phyloP scores from a whole-genome alignment of 2,797 vertebrate species.

The Liasis olivaceus region DNA sequence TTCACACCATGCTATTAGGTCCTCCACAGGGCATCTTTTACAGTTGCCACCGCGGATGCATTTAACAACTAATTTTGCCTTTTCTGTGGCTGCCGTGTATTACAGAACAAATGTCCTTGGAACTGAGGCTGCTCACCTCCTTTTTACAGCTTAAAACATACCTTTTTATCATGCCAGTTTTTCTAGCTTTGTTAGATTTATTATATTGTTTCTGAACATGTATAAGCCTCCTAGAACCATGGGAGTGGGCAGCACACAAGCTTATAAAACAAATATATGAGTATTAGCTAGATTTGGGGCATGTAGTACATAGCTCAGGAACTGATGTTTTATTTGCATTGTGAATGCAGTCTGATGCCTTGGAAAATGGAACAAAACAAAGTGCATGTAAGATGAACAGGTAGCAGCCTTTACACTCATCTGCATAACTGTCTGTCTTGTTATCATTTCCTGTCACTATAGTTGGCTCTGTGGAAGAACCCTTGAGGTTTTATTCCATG shows the following conservation, averaged over 20 bases:
- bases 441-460: accelerated
- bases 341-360: neutral
- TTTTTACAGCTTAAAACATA: neutral
- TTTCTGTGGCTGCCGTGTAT: neutral
- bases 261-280: neutral
- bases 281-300: neutral
- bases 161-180: neutral
- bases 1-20: too few species aligned
- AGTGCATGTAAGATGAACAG: neutral
- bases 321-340: neutral
- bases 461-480: neutral
- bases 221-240: neutral
- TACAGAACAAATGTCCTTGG: neutral
- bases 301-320: neutral
- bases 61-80: neutral
- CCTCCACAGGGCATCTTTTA: too few species aligned
- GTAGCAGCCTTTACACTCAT: neutral
- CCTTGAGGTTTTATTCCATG: neutral
- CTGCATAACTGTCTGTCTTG: neutral
- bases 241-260: neutral
- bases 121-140: neutral
- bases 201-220: neutral
- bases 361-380: neutral
- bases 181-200: neutral
- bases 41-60: too few species aligned